phyloP scores from a whole-genome alignment of 2,888 invertebrate genomes.

The Drosophila borealis region DNA sequence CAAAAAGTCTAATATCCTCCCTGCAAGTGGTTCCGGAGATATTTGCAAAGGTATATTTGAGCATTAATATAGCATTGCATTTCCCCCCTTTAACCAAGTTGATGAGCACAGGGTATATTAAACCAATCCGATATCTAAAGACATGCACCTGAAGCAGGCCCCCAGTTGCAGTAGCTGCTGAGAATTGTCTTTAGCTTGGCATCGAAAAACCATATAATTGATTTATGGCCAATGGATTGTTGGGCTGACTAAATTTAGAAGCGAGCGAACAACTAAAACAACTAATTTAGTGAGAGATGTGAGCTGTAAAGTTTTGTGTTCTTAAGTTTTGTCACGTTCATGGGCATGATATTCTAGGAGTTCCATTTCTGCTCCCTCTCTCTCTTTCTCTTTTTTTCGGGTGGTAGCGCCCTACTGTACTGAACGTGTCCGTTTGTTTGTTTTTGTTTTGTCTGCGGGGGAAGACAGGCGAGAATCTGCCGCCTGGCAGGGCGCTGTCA shows the following conservation, averaged over 20 bases:
- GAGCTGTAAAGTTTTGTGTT: constrained; percentile 66
- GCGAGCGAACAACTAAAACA: constrained; percentile 60
- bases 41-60: no score
- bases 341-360: constrained; percentile 75
- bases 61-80: no score
- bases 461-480: constrained; percentile 39
- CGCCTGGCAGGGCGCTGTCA: constrained; percentile 66
- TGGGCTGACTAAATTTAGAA: constrained; percentile 68
- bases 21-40: no score
- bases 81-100: background rate
- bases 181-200: constrained; percentile 30
- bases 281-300: constrained; percentile 73
- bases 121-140: background rate
- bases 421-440: constrained; percentile 77
- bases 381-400: background rate
- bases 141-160: constrained; percentile 52
- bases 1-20: no score
- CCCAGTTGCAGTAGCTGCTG: constrained; percentile 18
- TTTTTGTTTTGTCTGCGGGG: constrained; percentile 53
- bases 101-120: constrained; percentile 17
- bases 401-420: constrained; percentile 15
- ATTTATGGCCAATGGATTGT: constrained; percentile 82
- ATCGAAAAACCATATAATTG: constrained; percentile 74
- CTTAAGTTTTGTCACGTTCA: constrained; percentile 84
- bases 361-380: background rate